phyloP scores from a whole-genome alignment of 2,113 vertebrate species.

The Lota lota region DNA sequence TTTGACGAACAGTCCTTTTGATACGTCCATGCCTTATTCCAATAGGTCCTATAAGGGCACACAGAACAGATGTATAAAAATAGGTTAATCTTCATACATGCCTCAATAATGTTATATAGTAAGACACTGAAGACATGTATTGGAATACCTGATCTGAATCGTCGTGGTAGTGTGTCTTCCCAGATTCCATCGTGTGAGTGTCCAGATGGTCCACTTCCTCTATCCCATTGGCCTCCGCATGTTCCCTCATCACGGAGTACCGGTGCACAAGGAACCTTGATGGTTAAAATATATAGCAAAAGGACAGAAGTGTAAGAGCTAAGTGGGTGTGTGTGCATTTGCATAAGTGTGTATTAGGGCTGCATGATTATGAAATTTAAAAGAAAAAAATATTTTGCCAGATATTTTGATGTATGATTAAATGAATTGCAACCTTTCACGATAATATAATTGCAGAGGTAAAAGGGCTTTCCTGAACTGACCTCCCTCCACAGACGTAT shows the following conservation, averaged over 20 bases:
- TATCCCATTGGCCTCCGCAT: constrained; percentile 80
- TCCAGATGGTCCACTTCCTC: constrained; percentile 81
- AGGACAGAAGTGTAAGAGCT: neutral
- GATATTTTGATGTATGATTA: too few relatives aligned
- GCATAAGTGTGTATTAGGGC: neutral
- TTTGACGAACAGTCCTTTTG: neutral
- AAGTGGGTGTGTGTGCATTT: too few relatives aligned
- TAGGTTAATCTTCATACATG: neutral
- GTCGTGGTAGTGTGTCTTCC: constrained; percentile 79
- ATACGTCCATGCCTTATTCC: constrained; percentile 35
- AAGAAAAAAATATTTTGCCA: too few relatives aligned
- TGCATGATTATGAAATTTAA: too few relatives aligned
- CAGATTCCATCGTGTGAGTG: constrained; percentile 57
- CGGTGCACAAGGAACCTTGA: constrained; percentile 90
- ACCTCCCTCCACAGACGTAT: constrained; percentile 92
- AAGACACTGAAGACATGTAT: neutral
- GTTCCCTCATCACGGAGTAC: constrained; percentile 86
- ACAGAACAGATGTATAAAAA: constrained; percentile 3
- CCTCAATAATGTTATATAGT: neutral
- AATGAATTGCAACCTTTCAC: too few relatives aligned
- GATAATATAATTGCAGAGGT: too few relatives aligned
- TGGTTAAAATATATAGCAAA: neutral
- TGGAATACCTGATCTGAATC: constrained; percentile 87
- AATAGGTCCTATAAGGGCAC: constrained; percentile 59
- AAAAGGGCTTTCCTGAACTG: constrained; percentile 41